Conservation (phyloP, 2,888 invertebrate species). For the Pseudeuparius sepicola region DNA sequence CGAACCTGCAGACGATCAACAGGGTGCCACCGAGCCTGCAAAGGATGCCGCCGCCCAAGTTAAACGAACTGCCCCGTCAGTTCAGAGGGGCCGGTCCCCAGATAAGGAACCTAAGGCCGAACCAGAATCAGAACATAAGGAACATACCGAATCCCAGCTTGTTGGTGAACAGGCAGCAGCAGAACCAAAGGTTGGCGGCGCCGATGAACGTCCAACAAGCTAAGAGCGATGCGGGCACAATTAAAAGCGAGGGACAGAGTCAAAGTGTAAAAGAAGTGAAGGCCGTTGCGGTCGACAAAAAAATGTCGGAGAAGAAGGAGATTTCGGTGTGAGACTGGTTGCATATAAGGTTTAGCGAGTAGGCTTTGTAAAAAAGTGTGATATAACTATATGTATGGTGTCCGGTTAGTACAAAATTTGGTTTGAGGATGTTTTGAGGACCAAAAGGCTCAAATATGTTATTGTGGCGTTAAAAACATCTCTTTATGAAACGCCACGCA, state of each 20-base stretch:
- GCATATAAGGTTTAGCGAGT: slow-evolving; percentile 5
- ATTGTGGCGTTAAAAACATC: no score
- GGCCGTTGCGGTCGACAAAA: no score
- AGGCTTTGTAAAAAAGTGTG: not conserved
- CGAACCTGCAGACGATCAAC: slow-evolving; percentile 32
- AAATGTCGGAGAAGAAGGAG: slow-evolving; percentile 26
- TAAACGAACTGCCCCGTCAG: slow-evolving; percentile 42
- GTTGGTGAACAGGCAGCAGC: slow-evolving; percentile 46
- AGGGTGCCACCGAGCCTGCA: slow-evolving; percentile 29
- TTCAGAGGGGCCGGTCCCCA: slow-evolving; percentile 31
- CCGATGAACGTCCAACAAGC: not conserved
- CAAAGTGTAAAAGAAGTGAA: no score
- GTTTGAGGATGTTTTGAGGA: no score
- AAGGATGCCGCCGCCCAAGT: slow-evolving; percentile 33
- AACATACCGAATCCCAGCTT: slow-evolving; percentile 56
- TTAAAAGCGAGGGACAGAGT: slow-evolving; percentile 1
- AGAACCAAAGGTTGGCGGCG: slow-evolving; percentile 26
- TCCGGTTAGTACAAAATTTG: no score
- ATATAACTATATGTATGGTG: no score
- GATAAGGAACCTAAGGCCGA: slow-evolving; percentile 33
- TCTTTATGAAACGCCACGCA: no score
- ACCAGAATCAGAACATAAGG: slow-evolving; percentile 49
- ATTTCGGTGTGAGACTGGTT: slow-evolving; percentile 25
- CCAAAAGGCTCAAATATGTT: no score
- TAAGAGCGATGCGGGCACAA: slow-evolving; percentile 11